phyloP scores from a whole-genome alignment of 2,113 vertebrate genomes.

The Peromyscus maniculatus region DNA sequence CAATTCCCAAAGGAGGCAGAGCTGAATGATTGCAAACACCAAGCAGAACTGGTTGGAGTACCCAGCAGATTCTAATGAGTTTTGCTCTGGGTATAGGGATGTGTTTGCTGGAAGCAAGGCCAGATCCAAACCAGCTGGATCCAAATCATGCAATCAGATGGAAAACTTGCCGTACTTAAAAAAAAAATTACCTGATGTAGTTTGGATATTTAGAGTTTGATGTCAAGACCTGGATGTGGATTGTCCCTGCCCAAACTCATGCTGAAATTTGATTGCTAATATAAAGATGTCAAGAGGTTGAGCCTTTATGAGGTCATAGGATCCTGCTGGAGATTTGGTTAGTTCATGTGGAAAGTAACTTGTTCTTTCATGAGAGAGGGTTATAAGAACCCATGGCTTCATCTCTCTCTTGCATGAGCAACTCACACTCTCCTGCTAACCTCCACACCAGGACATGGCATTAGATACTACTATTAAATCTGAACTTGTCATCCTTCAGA shows the following conservation, averaged over 20 bases:
- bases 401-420: neutral
- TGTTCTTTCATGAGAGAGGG: neutral
- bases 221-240: neutral
- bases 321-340: neutral
- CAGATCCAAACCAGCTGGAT: neutral
- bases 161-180: neutral
- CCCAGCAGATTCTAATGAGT: neutral
- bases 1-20: neutral
- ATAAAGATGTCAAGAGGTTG: neutral
- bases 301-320: neutral
- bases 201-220: neutral
- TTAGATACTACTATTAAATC: neutral
- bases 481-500: neutral
- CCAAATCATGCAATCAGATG: neutral
- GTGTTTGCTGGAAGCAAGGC: neutral
- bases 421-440: neutral
- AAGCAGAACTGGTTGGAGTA: neutral
- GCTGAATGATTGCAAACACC: neutral
- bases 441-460: too few species aligned
- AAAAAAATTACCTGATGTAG: too few species aligned
- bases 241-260: neutral
- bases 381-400: neutral
- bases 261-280: neutral
- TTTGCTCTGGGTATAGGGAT: neutral
- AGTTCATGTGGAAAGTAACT: neutral